A percentile compares a stretch with the other conserved stretches of the same genome.
These are phyloP conservation scores for Crossaster papposus DNA, from an alignment of 53 echinoderm and acorn worm genomes.

Conservation along the genomic window DNA sequence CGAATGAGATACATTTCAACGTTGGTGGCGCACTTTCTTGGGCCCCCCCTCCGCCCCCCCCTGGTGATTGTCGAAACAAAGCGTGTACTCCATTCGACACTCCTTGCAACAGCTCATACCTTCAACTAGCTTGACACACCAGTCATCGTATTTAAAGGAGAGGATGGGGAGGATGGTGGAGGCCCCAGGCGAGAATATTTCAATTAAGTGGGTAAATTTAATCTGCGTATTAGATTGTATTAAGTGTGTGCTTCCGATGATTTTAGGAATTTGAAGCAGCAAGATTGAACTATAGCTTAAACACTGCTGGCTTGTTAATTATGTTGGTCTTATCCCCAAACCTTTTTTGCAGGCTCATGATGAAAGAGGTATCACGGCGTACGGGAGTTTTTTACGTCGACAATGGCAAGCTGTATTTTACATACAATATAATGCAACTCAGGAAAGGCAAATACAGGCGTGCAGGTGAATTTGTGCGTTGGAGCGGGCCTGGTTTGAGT, in stretches of 20 bases:
- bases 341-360: constrained; percentile 32
- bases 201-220: constrained; percentile 22
- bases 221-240: neutral
- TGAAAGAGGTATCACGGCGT: constrained; percentile 16
- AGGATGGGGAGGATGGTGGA: constrained; percentile 34
- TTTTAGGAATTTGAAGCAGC: constrained; percentile 21
- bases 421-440: constrained; percentile 30
- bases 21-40: too few species aligned
- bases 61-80: constrained; percentile 9
- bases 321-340: constrained; percentile 11
- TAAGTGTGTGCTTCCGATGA: constrained; percentile 10
- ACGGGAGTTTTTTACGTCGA: constrained; percentile 30
- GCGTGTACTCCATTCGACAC: constrained; percentile 26
- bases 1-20: too few species aligned
- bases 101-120: constrained; percentile 15
- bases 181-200: constrained; percentile 42
- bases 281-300: constrained; percentile 30
- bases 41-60: too few species aligned
- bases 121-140: constrained; percentile 36
- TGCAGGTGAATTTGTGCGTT: constrained; percentile 55
- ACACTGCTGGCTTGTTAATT: constrained; percentile 27
- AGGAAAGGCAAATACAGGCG: constrained; percentile 48
- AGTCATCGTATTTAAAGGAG: constrained; percentile 29
- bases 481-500: constrained; percentile 65
- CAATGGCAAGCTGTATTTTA: constrained; percentile 37